Evolutionary conservation across 2,113 vertebrate species (phyloP).

Genomic region (Chauna torquata): DNA sequence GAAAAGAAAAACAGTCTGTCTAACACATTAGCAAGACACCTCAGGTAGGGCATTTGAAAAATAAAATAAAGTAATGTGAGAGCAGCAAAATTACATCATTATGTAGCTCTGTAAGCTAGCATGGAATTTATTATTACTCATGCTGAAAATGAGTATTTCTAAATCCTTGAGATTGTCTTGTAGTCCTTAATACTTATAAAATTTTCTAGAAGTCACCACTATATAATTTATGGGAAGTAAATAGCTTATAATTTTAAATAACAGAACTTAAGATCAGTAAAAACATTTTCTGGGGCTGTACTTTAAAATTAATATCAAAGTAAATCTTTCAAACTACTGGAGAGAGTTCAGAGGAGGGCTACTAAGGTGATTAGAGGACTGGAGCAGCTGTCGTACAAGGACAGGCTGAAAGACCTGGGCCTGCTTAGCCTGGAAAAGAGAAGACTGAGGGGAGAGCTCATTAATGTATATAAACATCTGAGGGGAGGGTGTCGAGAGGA

Average conservation of each 20-base stretch:
- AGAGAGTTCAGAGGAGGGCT: too few relatives aligned
- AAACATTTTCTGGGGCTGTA: not conserved
- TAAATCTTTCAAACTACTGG: too few relatives aligned
- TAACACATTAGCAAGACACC: not conserved
- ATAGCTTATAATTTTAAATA: not conserved
- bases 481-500: too few relatives aligned
- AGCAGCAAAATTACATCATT: not conserved
- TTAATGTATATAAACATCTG: too few relatives aligned
- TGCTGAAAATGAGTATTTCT: not conserved
- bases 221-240: not conserved
- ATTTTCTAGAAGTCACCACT: not conserved
- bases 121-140: rapidly evolving
- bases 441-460: too few relatives aligned
- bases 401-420: too few relatives aligned
- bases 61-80: not conserved
- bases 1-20: not conserved
- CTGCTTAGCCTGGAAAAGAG: too few relatives aligned
- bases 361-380: too few relatives aligned
- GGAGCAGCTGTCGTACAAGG: too few relatives aligned
- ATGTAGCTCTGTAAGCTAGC: not conserved
- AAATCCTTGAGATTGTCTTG: not conserved
- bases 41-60: not conserved
- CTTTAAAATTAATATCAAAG: not conserved
- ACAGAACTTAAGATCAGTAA: not conserved
- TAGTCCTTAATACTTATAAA: not conserved